phyloP scores from a whole-genome alignment of 2,888 invertebrate genomes.

The Branchellion lobata region DNA sequence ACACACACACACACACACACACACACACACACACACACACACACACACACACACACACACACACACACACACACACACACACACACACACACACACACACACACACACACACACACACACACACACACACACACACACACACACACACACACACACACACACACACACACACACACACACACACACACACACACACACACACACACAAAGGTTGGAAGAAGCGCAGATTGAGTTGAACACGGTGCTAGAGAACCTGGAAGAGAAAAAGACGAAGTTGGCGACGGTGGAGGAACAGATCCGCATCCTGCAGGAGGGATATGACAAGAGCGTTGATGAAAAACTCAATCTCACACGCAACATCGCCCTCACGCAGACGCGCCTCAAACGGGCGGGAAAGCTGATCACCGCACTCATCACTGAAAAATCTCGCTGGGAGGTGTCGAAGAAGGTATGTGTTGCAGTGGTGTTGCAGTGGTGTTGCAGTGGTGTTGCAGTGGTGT shows the following conservation, averaged over 20 bases:
- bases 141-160: no score
- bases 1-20: background rate
- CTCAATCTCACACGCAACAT: slow-evolving; percentile 75
- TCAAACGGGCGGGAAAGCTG: slow-evolving; percentile 78
- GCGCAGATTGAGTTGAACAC: slow-evolving; percentile 76
- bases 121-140: no score
- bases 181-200: no score
- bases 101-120: no score
- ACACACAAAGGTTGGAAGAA: slow-evolving; percentile 57
- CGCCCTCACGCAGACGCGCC: slow-evolving; percentile 74
- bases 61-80: slow-evolving; percentile 1
- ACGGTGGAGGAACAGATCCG: slow-evolving; percentile 75
- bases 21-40: slow-evolving; percentile 17
- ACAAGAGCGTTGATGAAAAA: slow-evolving; percentile 68
- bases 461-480: background rate
- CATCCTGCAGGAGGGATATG: slow-evolving; percentile 61
- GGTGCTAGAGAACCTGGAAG: slow-evolving; percentile 74
- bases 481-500: background rate
- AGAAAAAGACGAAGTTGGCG: slow-evolving; percentile 79
- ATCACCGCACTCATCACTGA: slow-evolving; percentile 85
- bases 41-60: slow-evolving; percentile 19
- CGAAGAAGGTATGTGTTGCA: slow-evolving; percentile 66
- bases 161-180: no score
- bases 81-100: background rate
- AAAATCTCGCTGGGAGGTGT: slow-evolving; percentile 78